Evolutionary conservation across 2,888 invertebrate species (phyloP).

Genomic region (Lamellibrachia satsuma): DNA sequence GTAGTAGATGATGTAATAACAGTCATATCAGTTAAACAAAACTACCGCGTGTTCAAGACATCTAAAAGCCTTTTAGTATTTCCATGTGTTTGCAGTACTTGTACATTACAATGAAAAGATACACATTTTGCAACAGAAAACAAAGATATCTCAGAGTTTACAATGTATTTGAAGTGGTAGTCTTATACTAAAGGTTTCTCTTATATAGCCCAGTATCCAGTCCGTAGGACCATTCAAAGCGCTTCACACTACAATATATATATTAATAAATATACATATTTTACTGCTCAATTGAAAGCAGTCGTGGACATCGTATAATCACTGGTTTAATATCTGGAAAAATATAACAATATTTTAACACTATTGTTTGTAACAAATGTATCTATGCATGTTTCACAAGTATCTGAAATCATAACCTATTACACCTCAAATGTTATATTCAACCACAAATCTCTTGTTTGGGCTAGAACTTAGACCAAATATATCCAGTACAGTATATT

Average conservation of each 20-base stretch:
- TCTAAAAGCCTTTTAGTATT: neutral
- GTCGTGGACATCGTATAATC: neutral
- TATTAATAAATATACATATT: neutral
- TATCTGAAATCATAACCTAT: neutral
- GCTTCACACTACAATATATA: neutral
- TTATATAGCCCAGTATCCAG: too few relatives aligned
- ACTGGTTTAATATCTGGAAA: neutral
- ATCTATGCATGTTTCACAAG: neutral
- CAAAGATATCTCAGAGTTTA: neutral
- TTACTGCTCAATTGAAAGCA: neutral
- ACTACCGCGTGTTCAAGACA: neutral
- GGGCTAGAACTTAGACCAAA: constrained; percentile 13
- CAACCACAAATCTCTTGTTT: neutral
- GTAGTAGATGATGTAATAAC: neutral
- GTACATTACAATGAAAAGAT: neutral
- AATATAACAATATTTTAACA: neutral
- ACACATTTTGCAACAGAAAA: neutral
- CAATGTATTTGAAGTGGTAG: neutral
- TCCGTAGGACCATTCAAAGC: too few relatives aligned
- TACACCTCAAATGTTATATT: neutral
- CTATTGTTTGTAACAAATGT: neutral
- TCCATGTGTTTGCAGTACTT: neutral
- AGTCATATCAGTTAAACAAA: neutral
- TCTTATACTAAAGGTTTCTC: neutral
- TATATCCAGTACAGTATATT: constrained; percentile 17